Conservation (phyloP, 2,113 vertebrate genomes). For the Lontra canadensis region DNA sequence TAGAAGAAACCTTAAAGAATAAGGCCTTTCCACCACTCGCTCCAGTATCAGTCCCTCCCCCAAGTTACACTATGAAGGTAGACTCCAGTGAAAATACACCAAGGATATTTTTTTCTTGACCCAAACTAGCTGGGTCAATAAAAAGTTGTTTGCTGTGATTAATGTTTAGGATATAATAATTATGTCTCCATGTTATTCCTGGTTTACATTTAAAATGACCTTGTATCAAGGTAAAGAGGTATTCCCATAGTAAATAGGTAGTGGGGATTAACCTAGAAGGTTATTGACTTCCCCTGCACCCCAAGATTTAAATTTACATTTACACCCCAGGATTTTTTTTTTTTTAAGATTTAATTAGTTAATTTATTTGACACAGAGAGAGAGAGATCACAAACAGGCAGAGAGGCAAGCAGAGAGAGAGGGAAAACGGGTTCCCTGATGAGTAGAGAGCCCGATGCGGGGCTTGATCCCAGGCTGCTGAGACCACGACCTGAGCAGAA, state of each 20-base stretch:
- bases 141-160: conserved; percentile 20
- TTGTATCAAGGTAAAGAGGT: background rate
- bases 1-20: background rate
- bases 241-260: background rate
- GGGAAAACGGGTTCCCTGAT: too few species aligned
- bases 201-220: conserved; percentile 39
- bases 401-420: too few species aligned
- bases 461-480: too few species aligned
- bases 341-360: too few species aligned
- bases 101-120: background rate
- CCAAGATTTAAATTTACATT: background rate
- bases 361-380: too few species aligned
- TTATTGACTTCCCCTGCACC: background rate
- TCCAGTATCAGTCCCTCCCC: background rate
- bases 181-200: background rate
- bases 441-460: too few species aligned
- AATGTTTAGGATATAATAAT: conserved; percentile 35
- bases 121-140: background rate
- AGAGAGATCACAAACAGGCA: too few species aligned
- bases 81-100: background rate
- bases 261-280: background rate
- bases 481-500: background rate
- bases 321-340: background rate
- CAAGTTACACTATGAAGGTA: background rate
- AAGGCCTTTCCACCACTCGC: background rate